Evolutionary conservation across 64 coral and sea anemone species (phyloP).

Genomic region (Montipora efflorescens): DNA sequence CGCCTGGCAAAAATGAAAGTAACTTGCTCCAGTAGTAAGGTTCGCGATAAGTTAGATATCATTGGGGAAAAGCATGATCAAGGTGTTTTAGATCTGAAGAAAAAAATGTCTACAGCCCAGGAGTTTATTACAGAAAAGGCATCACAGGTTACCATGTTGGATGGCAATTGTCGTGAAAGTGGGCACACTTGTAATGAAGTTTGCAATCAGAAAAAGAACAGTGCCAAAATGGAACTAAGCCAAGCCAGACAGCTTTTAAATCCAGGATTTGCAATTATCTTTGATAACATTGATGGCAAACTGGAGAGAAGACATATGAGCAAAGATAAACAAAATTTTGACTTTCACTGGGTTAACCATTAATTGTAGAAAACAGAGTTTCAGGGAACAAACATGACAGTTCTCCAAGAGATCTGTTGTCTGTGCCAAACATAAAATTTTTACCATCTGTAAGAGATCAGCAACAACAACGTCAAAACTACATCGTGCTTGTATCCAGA

Average conservation of each 20-base stretch:
- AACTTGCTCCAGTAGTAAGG: conserved; percentile 34
- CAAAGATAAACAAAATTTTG: conserved; percentile 24
- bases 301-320: conserved; percentile 53
- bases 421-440: conserved; percentile 28
- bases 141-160: background rate
- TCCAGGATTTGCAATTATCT: background rate
- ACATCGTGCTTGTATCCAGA: conserved; percentile 42
- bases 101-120: background rate
- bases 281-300: conserved; percentile 24
- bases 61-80: conserved; percentile 48
- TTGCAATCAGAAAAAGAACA: background rate
- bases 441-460: conserved; percentile 47
- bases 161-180: background rate
- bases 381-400: conserved; percentile 36
- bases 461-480: conserved; percentile 28
- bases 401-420: conserved; percentile 16
- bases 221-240: background rate
- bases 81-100: background rate
- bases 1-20: conserved; percentile 33
- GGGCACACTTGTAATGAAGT: background rate
- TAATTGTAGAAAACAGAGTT: conserved; percentile 24
- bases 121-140: background rate
- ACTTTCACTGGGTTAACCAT: background rate
- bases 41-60: conserved; percentile 28
- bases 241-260: background rate